A percentile compares a stretch with the other conserved stretches of the same genome.
Conservation (phyloP, 2,888 invertebrate genomes). For the Drosophila tanythrix region DNA sequence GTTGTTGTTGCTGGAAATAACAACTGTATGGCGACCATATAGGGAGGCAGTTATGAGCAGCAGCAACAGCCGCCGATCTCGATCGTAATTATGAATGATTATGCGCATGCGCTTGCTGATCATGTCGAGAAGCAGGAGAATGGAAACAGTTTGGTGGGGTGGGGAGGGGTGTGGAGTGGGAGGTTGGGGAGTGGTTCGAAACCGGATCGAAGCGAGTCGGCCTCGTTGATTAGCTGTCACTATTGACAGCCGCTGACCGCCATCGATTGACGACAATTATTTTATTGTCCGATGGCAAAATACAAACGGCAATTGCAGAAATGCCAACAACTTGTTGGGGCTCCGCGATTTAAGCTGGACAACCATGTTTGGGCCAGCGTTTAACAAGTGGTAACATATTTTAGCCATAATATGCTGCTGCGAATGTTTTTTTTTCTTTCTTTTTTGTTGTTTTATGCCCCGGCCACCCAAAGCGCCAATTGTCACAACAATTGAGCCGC, state of each 20-base stretch:
- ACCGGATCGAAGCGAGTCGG: constrained; percentile 12
- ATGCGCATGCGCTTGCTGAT: constrained; percentile 64
- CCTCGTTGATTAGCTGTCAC: constrained; percentile 75
- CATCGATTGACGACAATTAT: constrained; percentile 53
- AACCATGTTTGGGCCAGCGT: constrained; percentile 69
- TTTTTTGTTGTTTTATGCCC: not conserved
- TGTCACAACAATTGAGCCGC: constrained; percentile 55
- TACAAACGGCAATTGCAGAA: constrained; percentile 43
- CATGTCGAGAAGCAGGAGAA: constrained; percentile 23
- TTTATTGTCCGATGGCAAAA: constrained; percentile 44
- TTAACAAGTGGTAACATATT: constrained; percentile 76
- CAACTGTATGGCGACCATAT: constrained; percentile 56
- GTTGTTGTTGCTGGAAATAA: constrained; percentile 20
- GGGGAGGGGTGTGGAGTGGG: not conserved
- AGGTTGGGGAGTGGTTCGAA: constrained; percentile 9
- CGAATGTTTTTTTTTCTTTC: constrained; percentile 2
- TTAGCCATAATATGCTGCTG: constrained; percentile 33
- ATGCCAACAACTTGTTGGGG: constrained; percentile 75
- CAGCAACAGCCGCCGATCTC: constrained; percentile 9
- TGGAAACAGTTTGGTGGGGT: not conserved
- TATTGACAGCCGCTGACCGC: constrained; percentile 67
- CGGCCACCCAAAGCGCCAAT: constrained; percentile 75
- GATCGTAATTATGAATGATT: constrained; percentile 76
- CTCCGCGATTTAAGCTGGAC: constrained; percentile 33
- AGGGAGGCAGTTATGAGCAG: constrained; percentile 57